Conservation (phyloP, 2,888 invertebrate genomes). For the Dendrolimus pini region DNA sequence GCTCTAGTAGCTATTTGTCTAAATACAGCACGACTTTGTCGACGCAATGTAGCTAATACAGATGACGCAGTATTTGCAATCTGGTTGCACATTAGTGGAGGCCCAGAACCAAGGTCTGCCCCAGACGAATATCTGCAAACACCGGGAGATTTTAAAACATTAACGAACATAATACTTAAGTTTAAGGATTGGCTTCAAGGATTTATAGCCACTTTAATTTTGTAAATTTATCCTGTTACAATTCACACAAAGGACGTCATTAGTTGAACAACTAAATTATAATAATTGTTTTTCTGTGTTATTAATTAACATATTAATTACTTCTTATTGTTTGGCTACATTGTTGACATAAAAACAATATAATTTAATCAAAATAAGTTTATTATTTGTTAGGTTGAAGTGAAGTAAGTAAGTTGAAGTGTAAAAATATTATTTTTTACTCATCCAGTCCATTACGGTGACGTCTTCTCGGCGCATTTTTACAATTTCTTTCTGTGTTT, state of each 20-base stretch:
- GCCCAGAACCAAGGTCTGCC: constrained; percentile 53
- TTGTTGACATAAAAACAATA: not conserved
- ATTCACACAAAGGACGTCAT: not conserved
- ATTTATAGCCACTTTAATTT: constrained; percentile 32
- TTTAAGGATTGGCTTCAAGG: constrained; percentile 57
- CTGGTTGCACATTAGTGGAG: constrained; percentile 59
- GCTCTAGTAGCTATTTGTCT: constrained; percentile 43
- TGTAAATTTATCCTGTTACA: constrained; percentile 16
- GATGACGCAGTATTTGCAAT: constrained; percentile 63
- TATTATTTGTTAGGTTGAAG: not conserved
- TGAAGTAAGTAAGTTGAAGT: too few species aligned
- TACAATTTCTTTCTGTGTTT: too few species aligned
- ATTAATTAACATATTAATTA: not conserved
- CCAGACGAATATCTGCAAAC: constrained; percentile 59
- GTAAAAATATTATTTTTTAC: too few species aligned
- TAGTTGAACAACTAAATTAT: too few species aligned
- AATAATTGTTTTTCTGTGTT: too few species aligned
- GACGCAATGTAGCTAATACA: constrained; percentile 37
- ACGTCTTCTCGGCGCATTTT: too few species aligned
- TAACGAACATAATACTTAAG: constrained; percentile 42
- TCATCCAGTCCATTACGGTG: too few species aligned
- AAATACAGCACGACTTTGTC: constrained; percentile 55
- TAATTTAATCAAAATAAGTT: not conserved
- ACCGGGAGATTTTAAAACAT: constrained; percentile 42
- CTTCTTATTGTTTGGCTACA: not conserved